phyloP scores from a whole-genome alignment of 1,140 invertebrate genomes.

The Pseudomyrmex pallidus region DNA sequence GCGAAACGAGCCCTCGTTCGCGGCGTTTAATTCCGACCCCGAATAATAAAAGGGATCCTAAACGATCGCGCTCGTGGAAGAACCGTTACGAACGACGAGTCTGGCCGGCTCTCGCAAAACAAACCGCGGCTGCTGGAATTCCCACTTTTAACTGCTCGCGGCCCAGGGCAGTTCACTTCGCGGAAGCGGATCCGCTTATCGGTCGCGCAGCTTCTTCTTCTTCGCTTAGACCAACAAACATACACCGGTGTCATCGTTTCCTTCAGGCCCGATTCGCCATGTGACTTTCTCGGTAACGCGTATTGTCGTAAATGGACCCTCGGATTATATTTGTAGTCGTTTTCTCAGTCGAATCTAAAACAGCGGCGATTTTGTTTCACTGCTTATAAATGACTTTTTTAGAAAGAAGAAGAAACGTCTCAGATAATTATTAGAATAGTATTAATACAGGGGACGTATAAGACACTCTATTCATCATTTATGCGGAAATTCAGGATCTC shows the following conservation, averaged over 20 bases:
- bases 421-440: not conserved
- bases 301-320: conserved; percentile 7
- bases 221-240: conserved; percentile 74
- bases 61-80: conserved; percentile 65
- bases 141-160: conserved; percentile 73
- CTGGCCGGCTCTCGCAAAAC: conserved; percentile 67
- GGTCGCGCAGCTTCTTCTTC: conserved; percentile 67
- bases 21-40: conserved; percentile 58
- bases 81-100: conserved; percentile 69
- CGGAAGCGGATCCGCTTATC: conserved; percentile 75
- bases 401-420: too few species aligned
- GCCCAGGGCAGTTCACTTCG: conserved; percentile 73
- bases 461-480: not conserved
- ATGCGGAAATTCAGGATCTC: not conserved
- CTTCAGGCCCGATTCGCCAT: conserved; percentile 14
- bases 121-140: conserved; percentile 71
- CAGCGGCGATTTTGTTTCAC: not conserved
- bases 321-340: not conserved
- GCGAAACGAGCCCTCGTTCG: conserved; percentile 64
- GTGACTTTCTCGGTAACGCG: conserved; percentile 16
- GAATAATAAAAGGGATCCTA: conserved; percentile 71
- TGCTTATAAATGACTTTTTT: not conserved
- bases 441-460: not conserved
- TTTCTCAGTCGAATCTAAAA: not conserved
- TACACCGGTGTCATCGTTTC: conserved; percentile 47